Conservation (phyloP, 1,140 invertebrate genomes). For the Xylocopa sonorina region DNA sequence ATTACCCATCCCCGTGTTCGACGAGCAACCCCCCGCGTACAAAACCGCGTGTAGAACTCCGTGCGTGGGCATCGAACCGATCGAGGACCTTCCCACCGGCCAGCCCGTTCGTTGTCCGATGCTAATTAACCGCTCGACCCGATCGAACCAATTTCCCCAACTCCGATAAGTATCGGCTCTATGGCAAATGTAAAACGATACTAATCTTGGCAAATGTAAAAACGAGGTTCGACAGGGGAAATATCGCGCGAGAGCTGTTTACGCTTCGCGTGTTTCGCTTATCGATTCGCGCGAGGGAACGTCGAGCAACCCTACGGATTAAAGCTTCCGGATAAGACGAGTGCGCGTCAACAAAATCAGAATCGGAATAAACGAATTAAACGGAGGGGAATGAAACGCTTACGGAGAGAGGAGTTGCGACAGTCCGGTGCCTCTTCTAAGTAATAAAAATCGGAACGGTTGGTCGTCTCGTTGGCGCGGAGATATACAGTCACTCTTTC, state of each 20-base stretch:
- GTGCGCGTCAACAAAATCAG: not conserved
- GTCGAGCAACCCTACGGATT: not conserved
- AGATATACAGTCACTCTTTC: not conserved
- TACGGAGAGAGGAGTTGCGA: no score
- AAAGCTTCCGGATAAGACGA: not conserved
- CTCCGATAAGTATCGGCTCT: not conserved
- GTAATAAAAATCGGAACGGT: conserved; percentile 36
- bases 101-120: conserved; percentile 42
- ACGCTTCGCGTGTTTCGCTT: conserved; percentile 35
- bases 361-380: no score
- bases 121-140: conserved; percentile 18
- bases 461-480: not conserved
- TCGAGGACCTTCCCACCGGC: conserved; percentile 41
- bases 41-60: conserved; percentile 59
- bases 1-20: conserved; percentile 64
- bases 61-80: conserved; percentile 32
- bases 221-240: conserved; percentile 18
- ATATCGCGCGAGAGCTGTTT: conserved; percentile 28
- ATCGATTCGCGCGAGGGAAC: conserved; percentile 16
- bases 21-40: conserved; percentile 30
- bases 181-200: not conserved
- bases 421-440: conserved; percentile 17
- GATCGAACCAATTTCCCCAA: no score
- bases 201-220: no score
- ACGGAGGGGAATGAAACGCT: no score